A percentile compares a stretch with the other conserved stretches of the same genome.
These are phyloP conservation scores for Lutjanus campechanus DNA, from an alignment of 2,797 vertebrate species.

Conservation along the genomic window DNA sequence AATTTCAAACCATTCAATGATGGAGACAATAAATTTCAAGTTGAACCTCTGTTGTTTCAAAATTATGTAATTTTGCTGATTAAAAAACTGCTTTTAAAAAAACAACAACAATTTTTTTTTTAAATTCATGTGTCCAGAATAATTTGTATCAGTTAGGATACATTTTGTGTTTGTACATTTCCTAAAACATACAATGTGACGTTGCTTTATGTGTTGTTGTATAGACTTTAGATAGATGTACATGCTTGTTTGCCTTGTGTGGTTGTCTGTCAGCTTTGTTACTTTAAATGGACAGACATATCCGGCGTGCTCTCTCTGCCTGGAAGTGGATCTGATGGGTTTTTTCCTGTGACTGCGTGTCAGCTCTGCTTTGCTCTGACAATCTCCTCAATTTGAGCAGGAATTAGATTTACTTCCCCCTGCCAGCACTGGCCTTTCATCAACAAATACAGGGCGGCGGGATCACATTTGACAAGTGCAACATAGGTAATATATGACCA, in stretches of 20 bases:
- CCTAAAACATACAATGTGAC: not conserved
- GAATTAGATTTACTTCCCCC: constrained; percentile 74
- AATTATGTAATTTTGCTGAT: not conserved
- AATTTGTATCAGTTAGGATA: not conserved
- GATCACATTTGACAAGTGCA: constrained; percentile 73
- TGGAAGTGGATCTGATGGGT: constrained; percentile 52
- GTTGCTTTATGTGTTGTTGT: not conserved
- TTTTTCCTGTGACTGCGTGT: constrained; percentile 63
- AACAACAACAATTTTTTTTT: no score
- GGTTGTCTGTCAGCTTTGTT: constrained; percentile 43
- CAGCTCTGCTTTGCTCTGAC: constrained; percentile 70
- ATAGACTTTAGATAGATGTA: not conserved
- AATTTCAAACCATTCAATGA: not conserved
- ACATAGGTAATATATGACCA: constrained; percentile 54
- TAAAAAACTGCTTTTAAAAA: not conserved
- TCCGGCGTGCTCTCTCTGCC: constrained; percentile 12
- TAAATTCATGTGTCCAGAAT: not conserved
- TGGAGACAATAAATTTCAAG: not conserved
- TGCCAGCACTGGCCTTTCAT: constrained; percentile 65
- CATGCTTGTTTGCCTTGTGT: constrained; percentile 17
- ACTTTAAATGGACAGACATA: constrained; percentile 46
- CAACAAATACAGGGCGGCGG: constrained; percentile 53
- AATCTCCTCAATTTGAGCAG: constrained; percentile 67
- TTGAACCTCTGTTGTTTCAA: not conserved
- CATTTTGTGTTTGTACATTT: not conserved